phyloP scores from a whole-genome alignment of 1,140 invertebrate species.

The Coelopa frigida region DNA sequence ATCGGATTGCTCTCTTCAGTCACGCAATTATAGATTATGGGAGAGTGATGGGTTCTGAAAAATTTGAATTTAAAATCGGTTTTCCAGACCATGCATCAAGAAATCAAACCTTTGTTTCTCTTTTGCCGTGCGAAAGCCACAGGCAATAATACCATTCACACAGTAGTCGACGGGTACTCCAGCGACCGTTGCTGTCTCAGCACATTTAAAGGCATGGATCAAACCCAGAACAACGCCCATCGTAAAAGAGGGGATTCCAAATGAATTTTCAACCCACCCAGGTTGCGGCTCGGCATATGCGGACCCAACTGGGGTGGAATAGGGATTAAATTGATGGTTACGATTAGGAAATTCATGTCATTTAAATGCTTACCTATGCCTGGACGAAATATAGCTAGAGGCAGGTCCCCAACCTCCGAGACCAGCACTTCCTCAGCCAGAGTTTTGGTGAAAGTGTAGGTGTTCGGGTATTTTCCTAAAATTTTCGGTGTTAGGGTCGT shows the following conservation, averaged over 20 bases:
- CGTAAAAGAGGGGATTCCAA: slow-evolving; percentile 74
- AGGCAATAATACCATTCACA: slow-evolving; percentile 64
- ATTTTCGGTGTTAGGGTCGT: too few relatives aligned
- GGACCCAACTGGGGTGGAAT: slow-evolving; percentile 57
- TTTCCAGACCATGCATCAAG: too few relatives aligned
- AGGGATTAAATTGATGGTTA: not conserved
- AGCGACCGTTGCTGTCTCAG: slow-evolving; percentile 55
- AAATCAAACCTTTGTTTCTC: slow-evolving; percentile 8
- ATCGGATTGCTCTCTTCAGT: slow-evolving; percentile 55
- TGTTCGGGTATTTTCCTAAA: slow-evolving; percentile 70
- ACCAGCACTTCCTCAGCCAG: slow-evolving; percentile 65
- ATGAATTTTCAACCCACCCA: slow-evolving; percentile 86
- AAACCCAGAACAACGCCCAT: slow-evolving; percentile 64
- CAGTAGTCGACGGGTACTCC: slow-evolving; percentile 79
- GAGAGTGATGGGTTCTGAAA: slow-evolving; percentile 16
- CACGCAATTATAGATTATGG: slow-evolving; percentile 61
- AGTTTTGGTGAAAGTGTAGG: slow-evolving; percentile 78
- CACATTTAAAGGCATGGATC: slow-evolving; percentile 57
- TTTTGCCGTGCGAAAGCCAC: slow-evolving; percentile 57
- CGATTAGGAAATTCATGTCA: not conserved
- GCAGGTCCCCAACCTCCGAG: slow-evolving; percentile 57
- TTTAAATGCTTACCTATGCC: slow-evolving; percentile 54
- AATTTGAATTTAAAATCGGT: not conserved
- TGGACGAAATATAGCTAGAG: slow-evolving; percentile 62
- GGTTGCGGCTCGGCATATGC: slow-evolving; percentile 65